phyloP scores from a whole-genome alignment of 2,113 vertebrate species.

The Natator depressus region DNA sequence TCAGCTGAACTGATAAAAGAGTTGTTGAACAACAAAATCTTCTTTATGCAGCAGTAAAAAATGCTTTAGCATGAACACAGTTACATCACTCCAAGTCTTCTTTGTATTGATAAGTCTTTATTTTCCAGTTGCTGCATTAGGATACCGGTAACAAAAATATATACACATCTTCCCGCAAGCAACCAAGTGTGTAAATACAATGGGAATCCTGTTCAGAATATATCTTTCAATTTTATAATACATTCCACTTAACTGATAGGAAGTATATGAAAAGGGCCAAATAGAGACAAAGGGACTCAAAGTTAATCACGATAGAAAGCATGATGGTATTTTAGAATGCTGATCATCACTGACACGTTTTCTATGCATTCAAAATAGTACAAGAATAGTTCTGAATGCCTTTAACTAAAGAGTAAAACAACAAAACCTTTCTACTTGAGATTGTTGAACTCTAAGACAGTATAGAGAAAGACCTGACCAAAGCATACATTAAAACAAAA shows the following conservation, averaged over 20 bases:
- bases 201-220: neutral
- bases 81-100: neutral
- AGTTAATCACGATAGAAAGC: neutral
- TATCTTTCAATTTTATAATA: neutral
- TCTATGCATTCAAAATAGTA: neutral
- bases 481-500: neutral
- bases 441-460: neutral
- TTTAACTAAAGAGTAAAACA: neutral
- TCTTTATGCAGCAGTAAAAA: neutral
- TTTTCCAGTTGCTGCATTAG: neutral
- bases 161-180: neutral
- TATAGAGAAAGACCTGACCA: neutral
- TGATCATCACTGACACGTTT: neutral
- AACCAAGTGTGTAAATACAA: neutral
- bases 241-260: no score
- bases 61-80: neutral
- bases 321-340: neutral
- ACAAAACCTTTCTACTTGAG: neutral
- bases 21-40: neutral
- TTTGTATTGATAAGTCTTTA: neutral
- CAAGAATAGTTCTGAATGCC: neutral
- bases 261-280: neutral
- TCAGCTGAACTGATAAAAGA: neutral
- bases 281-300: neutral
- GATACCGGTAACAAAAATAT: neutral